A percentile compares a stretch with the other conserved stretches of the same genome.
phyloP scores from a whole-genome alignment of 2,113 vertebrate species.

The Progne subis region DNA sequence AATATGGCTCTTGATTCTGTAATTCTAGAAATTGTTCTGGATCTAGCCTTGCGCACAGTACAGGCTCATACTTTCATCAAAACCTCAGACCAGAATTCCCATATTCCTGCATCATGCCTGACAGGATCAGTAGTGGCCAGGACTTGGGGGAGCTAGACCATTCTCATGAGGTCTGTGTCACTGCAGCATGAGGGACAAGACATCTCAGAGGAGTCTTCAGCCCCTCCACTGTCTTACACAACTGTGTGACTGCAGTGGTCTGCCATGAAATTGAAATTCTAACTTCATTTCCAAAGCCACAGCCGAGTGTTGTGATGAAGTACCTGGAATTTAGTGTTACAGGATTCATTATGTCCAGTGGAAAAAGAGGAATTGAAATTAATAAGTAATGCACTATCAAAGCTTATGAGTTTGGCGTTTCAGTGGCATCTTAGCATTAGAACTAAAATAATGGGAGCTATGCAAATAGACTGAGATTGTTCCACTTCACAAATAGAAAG shows the following conservation, averaged over 20 bases:
- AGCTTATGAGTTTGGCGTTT: not conserved
- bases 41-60: not conserved
- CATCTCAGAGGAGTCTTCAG: not conserved
- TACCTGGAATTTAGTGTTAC: not conserved
- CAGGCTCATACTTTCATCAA: not conserved
- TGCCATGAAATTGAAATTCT: not conserved
- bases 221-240: not conserved
- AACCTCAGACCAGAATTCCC: not conserved
- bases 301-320: not conserved
- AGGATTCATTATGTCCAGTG: not conserved
- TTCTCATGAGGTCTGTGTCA: accelerated
- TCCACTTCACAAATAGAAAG: not conserved
- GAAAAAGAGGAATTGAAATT: not conserved
- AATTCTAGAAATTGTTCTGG: not conserved
- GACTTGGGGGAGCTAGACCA: not conserved
- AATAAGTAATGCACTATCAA: not conserved
- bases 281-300: not conserved
- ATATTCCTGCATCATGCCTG: not conserved
- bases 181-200: not conserved
- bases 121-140: not conserved
- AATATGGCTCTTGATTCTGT: not conserved
- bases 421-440: not conserved
- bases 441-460: not conserved
- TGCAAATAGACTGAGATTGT: not conserved
- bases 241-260: not conserved